Evolutionary conservation across 2,888 invertebrate genomes (phyloP), one percentile per base, ranked within the genome.

Genomic region (Cosmia pyralina): DNA sequence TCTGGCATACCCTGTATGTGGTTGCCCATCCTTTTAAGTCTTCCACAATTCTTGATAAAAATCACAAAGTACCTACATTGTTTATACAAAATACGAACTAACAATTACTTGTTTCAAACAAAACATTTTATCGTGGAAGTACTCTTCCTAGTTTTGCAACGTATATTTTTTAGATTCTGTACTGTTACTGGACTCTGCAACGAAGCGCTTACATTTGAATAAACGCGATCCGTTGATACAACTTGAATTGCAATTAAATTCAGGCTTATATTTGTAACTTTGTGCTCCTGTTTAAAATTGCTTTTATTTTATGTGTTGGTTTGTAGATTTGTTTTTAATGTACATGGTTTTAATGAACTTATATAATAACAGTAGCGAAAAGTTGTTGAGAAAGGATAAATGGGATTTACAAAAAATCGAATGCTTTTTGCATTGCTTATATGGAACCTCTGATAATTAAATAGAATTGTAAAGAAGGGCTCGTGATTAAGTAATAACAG

Each of bases 161-260:
- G 78, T 75, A 75, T 58, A 77, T 80, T 78, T 28, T 79, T 75
- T 78, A 69, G 77, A 71, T 66, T 55, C 52, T 53, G 60, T 53
- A 48, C 60, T 34, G 48, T 22, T 48, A 34, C 69, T 57, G 58
- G 55, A 44, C 58, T 53, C 82, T 86, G 80, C 69, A 69, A 65
- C 69, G 72, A 79, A 87, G 85, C 70, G 75, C 79, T 79, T 81
- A 82, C 85, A 84, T 88, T 88, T 88, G 82, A 88, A 88, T 89
- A 88, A 88, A 88, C 77, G 79, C 83, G 75, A 87, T 86, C 77
- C 84, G 83, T 83, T 88, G 83, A 82, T 88, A 85, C 84, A 85
- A 85, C 83, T 86, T 78, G 70, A 80, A 70, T 57, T 70, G 79
- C 78, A 84, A 88, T 88, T 88, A 88, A 82, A 82, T 76, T 79